Conservation (phyloP, 2,888 invertebrate genomes). For the Chromoteleia sp. region DNA sequence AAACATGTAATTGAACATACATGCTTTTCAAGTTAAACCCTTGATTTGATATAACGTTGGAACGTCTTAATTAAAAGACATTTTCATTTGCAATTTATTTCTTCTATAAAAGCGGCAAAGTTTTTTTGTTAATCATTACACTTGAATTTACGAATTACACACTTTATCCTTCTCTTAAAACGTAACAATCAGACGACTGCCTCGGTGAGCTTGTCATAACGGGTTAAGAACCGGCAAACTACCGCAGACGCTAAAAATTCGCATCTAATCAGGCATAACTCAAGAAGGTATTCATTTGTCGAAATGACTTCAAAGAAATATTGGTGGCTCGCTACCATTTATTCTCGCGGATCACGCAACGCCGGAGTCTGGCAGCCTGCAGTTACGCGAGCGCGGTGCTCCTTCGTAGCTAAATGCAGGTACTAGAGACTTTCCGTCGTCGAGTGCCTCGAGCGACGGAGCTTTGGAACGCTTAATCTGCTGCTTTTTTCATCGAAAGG, state of each 20-base stretch:
- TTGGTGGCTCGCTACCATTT: conserved; percentile 41
- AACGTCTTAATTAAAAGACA: too few relatives aligned
- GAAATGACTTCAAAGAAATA: conserved; percentile 53
- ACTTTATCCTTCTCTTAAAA: not conserved
- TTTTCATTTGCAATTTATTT: too few relatives aligned
- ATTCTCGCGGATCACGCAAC: conserved; percentile 56
- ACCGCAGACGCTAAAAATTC: conserved; percentile 29
- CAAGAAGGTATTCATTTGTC: conserved; percentile 53
- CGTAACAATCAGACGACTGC: not conserved
- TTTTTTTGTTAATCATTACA: too few relatives aligned
- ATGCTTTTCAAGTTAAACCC: too few relatives aligned
- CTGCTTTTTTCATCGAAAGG: conserved; percentile 18
- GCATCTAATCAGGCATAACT: conserved; percentile 46
- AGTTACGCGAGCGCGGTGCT: conserved; percentile 27
- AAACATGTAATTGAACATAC: too few relatives aligned
- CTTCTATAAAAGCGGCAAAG: not conserved
- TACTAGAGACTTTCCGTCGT: conserved; percentile 44
- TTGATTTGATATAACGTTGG: too few relatives aligned
- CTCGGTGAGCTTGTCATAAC: conserved; percentile 5
- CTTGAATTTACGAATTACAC: not conserved
- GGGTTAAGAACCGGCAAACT: not conserved
- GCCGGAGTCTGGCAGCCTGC: conserved; percentile 12
- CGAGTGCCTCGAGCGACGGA: conserved; percentile 25
- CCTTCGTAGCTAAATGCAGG: conserved; percentile 38
- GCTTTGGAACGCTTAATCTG: conserved; percentile 24